A percentile compares a stretch with the other conserved stretches of the same genome.
These are phyloP conservation scores for Momotus momota DNA, from an alignment of 2,797 vertebrate species.

Conservation along the genomic window DNA sequence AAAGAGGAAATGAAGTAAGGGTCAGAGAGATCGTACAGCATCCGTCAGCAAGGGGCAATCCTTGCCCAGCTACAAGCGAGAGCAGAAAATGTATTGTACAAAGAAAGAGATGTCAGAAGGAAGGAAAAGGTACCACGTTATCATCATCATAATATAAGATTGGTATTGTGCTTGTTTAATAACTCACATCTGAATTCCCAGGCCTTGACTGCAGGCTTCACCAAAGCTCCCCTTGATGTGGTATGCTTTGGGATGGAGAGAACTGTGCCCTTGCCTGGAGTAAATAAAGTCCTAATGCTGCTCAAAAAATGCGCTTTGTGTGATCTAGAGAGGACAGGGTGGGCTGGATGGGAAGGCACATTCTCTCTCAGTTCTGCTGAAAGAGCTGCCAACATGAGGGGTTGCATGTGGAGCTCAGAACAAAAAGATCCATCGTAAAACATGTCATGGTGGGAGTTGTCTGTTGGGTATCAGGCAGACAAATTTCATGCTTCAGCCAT, in stretches of 20 bases:
- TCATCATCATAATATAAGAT: constrained; percentile 40
- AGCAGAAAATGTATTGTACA: constrained; percentile 91
- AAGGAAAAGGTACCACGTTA: constrained; percentile 84
- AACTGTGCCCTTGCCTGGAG: constrained; percentile 6
- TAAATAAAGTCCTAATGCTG: constrained; percentile 34
- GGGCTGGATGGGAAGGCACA: constrained; percentile 15
- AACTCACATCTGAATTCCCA: neutral
- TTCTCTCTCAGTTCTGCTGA: neutral
- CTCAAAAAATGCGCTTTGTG: constrained; percentile 26
- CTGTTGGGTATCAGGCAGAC: neutral
- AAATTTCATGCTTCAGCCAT: neutral
- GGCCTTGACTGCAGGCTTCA: neutral
- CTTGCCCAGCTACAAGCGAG: constrained; percentile 89
- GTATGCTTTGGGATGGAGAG: neutral
- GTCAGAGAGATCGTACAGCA: constrained; percentile 88
- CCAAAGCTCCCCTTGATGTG: neutral
- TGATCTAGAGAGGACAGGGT: constrained; percentile 39
- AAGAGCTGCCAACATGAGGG: neutral
- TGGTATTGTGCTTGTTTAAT: constrained; percentile 45
- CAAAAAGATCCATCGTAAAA: neutral
- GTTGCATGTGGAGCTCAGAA: neutral
- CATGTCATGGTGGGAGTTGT: neutral
- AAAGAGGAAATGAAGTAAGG: constrained; percentile 91
- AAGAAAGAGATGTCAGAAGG: constrained; percentile 89
- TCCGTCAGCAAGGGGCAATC: constrained; percentile 86